Evolutionary conservation across 2,113 vertebrate species (phyloP), one percentile per base, ranked within the genome.

Genomic region (Falcunculus frontatus): DNA sequence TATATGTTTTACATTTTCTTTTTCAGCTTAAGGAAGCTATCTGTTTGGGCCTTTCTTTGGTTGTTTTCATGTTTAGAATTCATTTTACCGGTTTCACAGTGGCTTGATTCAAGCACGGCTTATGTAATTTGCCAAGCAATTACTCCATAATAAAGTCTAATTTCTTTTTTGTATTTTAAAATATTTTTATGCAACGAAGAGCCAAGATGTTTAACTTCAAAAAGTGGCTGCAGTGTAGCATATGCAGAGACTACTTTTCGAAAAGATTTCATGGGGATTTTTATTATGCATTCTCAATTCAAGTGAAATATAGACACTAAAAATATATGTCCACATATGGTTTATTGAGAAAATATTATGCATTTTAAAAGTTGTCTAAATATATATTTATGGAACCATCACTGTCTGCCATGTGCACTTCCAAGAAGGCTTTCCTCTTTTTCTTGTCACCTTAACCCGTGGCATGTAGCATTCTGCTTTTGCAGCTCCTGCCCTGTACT

Each of bases 331-430:
- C 96, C 90, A 59, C 96, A 95, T 96, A 96, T 94, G 90, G 90
- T 94, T 97, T 97, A 97, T 97, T 95, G 91, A 97, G 96, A 97
- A 97, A 98, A 98, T 96, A 96, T 97, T 96, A 96, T 73, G 50
- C 93, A 95, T 96, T 97, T 96, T 94, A 88, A 91, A 97, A 96
- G 92, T 89, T 94, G 92, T 93, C 93, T 96, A 96, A 97, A 97
- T 97, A 96, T 84, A 75, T 88, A 89, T 96, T 97, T 95, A 52
- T 65, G 95, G 89, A 97, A 60, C 72, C 77, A 81, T 94, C 75
- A 89, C 86, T 57, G 85, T 70, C 87, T 96, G 70, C 79, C 65
- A 74, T 67, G 86, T 68, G 52, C 80, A 68, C 84, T 96, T 93
- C 84, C 88, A 88, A 65, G 83, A 91, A 96, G 80, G 32, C 56